Percentiles rank a stretch among this genome's conserved stretches.
These are phyloP conservation scores for Ophion ventricosus DNA, from an alignment of 2,888 invertebrate genomes.

Conservation along the genomic window DNA sequence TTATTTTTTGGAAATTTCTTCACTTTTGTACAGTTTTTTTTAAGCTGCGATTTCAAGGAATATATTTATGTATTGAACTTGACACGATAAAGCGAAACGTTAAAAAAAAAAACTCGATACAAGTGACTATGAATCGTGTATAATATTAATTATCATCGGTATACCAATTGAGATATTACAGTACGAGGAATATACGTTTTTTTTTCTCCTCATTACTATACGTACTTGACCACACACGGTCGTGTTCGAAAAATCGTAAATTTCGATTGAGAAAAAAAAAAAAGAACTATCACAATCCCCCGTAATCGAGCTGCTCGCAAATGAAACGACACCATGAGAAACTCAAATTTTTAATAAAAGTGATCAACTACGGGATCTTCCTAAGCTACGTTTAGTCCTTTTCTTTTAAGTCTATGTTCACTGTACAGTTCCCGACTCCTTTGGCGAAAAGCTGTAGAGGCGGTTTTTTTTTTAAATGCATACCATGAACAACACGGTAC, in stretches of 20 bases:
- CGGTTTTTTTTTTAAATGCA: not conserved
- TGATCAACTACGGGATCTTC: not conserved
- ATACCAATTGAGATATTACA: not conserved
- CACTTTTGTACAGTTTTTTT: not conserved
- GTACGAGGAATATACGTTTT: not conserved
- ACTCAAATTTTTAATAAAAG: not conserved
- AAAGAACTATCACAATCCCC: not conserved
- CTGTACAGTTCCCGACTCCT: not conserved
- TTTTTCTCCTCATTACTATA: not conserved
- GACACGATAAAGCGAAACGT: not conserved
- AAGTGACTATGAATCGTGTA: not conserved
- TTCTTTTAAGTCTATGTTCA: not conserved
- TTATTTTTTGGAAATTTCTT: not conserved
- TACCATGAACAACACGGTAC: not conserved
- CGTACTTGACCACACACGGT: not conserved
- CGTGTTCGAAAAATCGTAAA: not conserved
- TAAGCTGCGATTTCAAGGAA: not conserved
- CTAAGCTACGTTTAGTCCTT: not conserved
- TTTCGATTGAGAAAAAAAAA: not conserved
- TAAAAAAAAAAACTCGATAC: not conserved
- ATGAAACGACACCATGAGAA: not conserved
- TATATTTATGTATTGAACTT: not conserved
- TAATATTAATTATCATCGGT: not conserved
- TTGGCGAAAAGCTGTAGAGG: not conserved
- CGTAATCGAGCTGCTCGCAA: not conserved